phyloP scores from a whole-genome alignment of 2,888 invertebrate genomes.

The Nomada fabriciana region DNA sequence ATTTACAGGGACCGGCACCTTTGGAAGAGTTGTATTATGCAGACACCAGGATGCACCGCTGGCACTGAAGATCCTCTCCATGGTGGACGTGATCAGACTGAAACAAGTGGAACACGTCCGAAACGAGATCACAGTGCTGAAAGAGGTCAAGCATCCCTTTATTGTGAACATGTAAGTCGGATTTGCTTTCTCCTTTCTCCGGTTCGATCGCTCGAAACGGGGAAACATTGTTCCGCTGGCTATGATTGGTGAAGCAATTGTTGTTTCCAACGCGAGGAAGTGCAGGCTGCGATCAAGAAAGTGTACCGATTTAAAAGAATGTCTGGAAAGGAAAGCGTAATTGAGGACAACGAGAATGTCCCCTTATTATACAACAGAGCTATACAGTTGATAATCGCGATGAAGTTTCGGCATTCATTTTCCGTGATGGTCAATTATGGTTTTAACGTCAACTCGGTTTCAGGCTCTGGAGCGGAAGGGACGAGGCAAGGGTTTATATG shows the following conservation, averaged over 20 bases:
- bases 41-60: constrained; percentile 89
- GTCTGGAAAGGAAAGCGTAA: constrained; percentile 54
- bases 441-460: neutral
- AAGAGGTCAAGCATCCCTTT: constrained; percentile 97
- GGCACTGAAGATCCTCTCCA: constrained; percentile 97
- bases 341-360: constrained; percentile 4
- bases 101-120: constrained; percentile 99
- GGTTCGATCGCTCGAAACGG: neutral
- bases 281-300: constrained; percentile 33
- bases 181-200: constrained; percentile 73
- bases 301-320: constrained; percentile 39
- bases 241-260: neutral
- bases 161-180: constrained; percentile 95
- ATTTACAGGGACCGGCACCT: constrained; percentile 94
- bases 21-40: constrained; percentile 96
- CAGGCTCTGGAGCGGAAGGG: constrained; percentile 96
- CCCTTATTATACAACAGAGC: too few species aligned
- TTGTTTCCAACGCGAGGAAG: constrained; percentile 10
- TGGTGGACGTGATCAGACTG: constrained; percentile 96
- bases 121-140: constrained; percentile 97
- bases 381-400: too few species aligned
- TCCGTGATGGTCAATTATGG: neutral
- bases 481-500: constrained; percentile 97
- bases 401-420: too few species aligned
- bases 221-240: constrained; percentile 3